Evolutionary conservation across 2,797 vertebrate genomes (phyloP).

Genomic region (Phoebastria nigripes): DNA sequence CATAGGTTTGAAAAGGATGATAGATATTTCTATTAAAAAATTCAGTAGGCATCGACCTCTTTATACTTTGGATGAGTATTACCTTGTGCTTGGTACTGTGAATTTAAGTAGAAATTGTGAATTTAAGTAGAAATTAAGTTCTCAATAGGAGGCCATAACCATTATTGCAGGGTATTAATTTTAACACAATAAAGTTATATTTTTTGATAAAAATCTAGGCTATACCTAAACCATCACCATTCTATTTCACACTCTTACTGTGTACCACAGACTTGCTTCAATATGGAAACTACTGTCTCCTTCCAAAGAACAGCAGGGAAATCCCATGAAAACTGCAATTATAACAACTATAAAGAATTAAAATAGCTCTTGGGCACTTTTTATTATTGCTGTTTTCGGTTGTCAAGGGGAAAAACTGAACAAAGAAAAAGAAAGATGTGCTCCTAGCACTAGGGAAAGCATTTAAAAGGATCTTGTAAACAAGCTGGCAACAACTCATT

Average conservation of each 20-base stretch:
- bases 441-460: not conserved
- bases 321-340: constrained; percentile 52
- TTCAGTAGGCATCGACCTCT: not conserved
- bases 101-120: constrained; percentile 17
- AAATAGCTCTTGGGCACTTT: constrained; percentile 57
- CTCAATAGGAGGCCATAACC: not conserved
- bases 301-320: constrained; percentile 36
- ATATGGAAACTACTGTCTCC: not conserved
- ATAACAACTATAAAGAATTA: constrained; percentile 43
- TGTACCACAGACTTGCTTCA: not conserved
- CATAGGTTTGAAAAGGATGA: not conserved
- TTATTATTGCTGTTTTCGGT: constrained; percentile 19
- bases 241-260: not conserved
- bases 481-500: constrained; percentile 29
- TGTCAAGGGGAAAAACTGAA: constrained; percentile 35
- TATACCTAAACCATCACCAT: not conserved
- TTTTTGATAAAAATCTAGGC: not conserved
- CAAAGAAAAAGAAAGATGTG: constrained; percentile 21
- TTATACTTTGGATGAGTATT: not conserved
- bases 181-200: not conserved
- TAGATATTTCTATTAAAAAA: not conserved
- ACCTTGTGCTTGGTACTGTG: not conserved
- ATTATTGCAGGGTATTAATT: not conserved
- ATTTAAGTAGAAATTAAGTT: not conserved
- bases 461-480: constrained; percentile 40